Base-by-base conservation (phyloP, 1,140 invertebrate species). In the Leptopilina boulardi region DNA sequence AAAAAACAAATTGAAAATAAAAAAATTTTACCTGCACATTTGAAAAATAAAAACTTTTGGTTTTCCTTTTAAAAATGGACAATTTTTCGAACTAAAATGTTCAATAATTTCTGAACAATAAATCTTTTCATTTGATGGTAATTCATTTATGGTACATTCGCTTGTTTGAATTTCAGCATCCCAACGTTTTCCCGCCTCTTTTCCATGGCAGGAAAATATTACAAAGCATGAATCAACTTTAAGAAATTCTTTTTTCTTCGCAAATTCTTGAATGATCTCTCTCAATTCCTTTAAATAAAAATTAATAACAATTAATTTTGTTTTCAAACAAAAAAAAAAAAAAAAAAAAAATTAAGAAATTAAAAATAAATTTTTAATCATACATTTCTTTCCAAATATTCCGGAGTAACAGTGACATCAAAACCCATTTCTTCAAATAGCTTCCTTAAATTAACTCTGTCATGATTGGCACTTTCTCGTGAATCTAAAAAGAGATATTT, bases 41-140 rank as follows among this genome's bases (percentile, higher is more conserved):
- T 96, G 95, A 84, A 96, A 95, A 44, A 97, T 93, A 81, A 96
- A 95, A 78, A 96, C 92, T 89, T 97, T 97, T 54, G 96, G 96
- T 84, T 96, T 95, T 51, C 91, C 91, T 0, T 87, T 83, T 38
- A 97, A 89, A 74, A 89, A 73, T 0, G 92, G 91, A 84, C 94
- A 94, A 71, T 92, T 92, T 13, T 88, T 82, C 74, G 93, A 92
- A 56, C 92, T 93, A 83, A 97, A 96, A 78, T 91, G 90, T 10
- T 93, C 85, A 0, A 94, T 84, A 66, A 96, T 92, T 23, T 92
- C 90, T 15, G 85, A 80, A 42, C 85, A 87, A 0, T 84, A 79
- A 30, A 91, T 75, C 74, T 76, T 82, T 74, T 84, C 82, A 44
- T 82, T 77, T 11, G 59, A 8, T 8, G 41, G 34, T 6, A 18